Conservation (phyloP, 2,797 vertebrate genomes). For the Trichosurus vulpecula region DNA sequence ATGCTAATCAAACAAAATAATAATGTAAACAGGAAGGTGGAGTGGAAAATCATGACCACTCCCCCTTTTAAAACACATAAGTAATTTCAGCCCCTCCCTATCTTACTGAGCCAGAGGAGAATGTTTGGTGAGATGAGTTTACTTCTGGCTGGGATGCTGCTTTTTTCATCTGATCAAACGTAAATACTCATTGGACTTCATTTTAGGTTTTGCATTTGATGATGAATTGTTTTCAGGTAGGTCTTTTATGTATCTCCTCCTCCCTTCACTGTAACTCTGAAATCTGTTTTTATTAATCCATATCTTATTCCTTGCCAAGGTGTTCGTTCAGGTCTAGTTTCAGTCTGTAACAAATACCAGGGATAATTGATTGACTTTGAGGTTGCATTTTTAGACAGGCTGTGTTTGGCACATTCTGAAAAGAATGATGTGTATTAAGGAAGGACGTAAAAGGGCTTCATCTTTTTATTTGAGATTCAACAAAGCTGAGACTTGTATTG, state of each 20-base stretch:
- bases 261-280: background rate
- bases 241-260: conserved; percentile 29
- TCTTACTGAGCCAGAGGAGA: conserved; percentile 46
- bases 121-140: conserved; percentile 18
- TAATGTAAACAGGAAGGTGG: background rate
- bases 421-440: conserved; percentile 4
- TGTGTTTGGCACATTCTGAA: conserved; percentile 25
- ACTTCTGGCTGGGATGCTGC: conserved; percentile 16
- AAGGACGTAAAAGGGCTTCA: conserved; percentile 1
- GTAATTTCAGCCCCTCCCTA: conserved; percentile 43
- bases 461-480: conserved; percentile 27
- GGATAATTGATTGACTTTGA: background rate
- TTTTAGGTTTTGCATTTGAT: background rate
- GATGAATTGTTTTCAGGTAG: conserved; percentile 79
- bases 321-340: background rate
- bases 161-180: background rate
- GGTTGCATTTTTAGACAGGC: background rate
- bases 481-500: background rate
- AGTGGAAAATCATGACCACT: conserved; percentile 47
- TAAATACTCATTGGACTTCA: background rate
- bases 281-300: background rate
- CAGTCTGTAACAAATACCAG: conserved; percentile 11
- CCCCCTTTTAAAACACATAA: conserved; percentile 58
- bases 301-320: background rate
- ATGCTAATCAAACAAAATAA: conserved; percentile 36